Evolutionary conservation across 2,888 invertebrate species (phyloP).

Genomic region (Leucophenga maculata): DNA sequence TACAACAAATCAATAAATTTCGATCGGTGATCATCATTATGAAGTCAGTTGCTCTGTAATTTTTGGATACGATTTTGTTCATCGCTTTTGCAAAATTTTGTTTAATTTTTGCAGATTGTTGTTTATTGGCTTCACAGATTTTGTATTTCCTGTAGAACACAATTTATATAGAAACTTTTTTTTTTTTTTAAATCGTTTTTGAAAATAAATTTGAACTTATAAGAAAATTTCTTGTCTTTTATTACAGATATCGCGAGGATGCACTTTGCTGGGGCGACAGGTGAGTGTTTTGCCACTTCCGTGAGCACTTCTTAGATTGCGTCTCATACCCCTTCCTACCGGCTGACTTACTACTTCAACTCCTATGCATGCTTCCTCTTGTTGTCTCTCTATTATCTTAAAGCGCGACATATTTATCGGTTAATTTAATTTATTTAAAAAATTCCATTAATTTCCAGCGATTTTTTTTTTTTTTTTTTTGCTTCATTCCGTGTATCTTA

Average conservation of each 20-base stretch:
- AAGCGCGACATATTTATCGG: constrained; percentile 68
- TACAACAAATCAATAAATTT: constrained; percentile 58
- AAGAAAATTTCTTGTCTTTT: constrained; percentile 67
- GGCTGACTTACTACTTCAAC: neutral
- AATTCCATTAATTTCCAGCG: constrained; percentile 52
- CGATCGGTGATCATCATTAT: constrained; percentile 53
- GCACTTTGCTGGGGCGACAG: constrained; percentile 92
- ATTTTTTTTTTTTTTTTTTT: constrained; percentile 30
- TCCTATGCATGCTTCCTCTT: constrained; percentile 22
- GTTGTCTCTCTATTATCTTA: constrained; percentile 35
- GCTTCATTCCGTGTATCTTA: constrained; percentile 17
- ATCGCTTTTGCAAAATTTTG: constrained; percentile 40
- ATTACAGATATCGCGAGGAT: constrained; percentile 89
- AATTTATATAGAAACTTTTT: neutral
- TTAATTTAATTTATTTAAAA: constrained; percentile 69
- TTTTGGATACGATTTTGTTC: neutral
- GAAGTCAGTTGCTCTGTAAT: constrained; percentile 41
- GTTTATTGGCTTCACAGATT: constrained; percentile 46
- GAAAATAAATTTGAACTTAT: neutral
- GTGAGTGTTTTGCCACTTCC: constrained; percentile 74
- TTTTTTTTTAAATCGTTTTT: neutral
- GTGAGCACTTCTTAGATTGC: constrained; percentile 3
- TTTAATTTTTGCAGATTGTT: constrained; percentile 51
- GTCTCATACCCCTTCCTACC: neutral
- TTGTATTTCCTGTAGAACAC: constrained; percentile 48